These are phyloP conservation scores for Hirtodrosophila cameraria DNA, from an alignment of 2,888 invertebrate species.

Conservation along the genomic window DNA sequence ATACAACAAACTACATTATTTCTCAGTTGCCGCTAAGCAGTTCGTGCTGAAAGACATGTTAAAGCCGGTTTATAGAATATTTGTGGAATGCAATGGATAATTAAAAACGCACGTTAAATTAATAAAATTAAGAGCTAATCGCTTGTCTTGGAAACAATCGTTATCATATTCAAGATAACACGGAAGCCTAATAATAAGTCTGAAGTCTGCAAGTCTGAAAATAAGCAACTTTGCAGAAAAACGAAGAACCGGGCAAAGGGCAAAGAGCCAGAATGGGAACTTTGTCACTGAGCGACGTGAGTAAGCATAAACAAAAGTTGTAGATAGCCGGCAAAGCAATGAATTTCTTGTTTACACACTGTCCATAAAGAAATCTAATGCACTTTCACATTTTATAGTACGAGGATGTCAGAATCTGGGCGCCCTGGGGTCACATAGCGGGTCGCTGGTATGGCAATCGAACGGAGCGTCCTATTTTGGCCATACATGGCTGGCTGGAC, in stretches of 20 bases:
- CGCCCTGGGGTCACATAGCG: conserved; percentile 88
- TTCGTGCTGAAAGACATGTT: neutral
- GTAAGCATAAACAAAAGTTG: conserved; percentile 23
- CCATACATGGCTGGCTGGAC: conserved; percentile 91
- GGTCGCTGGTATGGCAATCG: conserved; percentile 89
- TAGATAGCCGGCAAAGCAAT: neutral
- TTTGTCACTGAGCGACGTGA: conserved; percentile 48
- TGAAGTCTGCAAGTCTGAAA: conserved; percentile 1
- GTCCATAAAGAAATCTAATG: conserved; percentile 5
- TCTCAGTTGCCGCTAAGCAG: conserved; percentile 9
- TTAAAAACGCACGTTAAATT: too few species aligned
- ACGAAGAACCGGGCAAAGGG: conserved; percentile 22
- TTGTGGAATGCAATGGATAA: too few species aligned
- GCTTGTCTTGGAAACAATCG: too few species aligned
- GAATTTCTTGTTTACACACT: conserved; percentile 39
- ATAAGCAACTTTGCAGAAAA: neutral
- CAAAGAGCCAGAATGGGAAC: conserved; percentile 39
- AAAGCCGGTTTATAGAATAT: too few species aligned
- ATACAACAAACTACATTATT: neutral
- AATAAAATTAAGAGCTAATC: too few species aligned
- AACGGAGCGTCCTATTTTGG: conserved; percentile 87
- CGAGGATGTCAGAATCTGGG: conserved; percentile 87
- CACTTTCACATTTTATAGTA: conserved; percentile 63
- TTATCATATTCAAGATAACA: too few species aligned
- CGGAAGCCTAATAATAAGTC: too few species aligned